These are phyloP conservation scores for Drosophila repleta DNA, from an alignment of 1,140 invertebrate species.

Conservation along the genomic window DNA sequence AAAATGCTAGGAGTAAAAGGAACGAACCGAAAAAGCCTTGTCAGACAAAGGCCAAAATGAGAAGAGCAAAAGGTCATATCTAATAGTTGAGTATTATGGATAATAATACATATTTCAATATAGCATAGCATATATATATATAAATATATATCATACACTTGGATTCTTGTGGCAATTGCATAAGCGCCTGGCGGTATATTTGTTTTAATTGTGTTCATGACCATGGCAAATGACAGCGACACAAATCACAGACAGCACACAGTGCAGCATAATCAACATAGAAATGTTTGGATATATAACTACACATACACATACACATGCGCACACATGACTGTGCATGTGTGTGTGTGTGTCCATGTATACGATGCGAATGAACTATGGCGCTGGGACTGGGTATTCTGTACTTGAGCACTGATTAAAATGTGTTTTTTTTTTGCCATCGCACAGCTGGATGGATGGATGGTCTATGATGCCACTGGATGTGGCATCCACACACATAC, in stretches of 20 bases:
- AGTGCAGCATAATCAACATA: conserved; percentile 64
- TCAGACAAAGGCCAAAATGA: no score
- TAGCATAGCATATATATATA: no score
- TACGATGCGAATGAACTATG: conserved; percentile 54
- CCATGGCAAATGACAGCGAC: conserved; percentile 55
- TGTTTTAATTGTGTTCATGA: conserved; percentile 75
- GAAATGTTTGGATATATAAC: conserved; percentile 37
- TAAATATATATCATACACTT: neutral
- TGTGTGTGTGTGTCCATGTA: conserved; percentile 12
- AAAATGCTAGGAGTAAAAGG: no score
- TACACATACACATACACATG: conserved; percentile 19
- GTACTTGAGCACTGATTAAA: conserved; percentile 81
- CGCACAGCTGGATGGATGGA: conserved; percentile 8
- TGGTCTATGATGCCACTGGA: conserved; percentile 37
- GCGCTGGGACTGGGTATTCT: conserved; percentile 44
- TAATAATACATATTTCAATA: no score
- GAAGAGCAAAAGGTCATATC: no score
- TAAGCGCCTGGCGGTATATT: conserved; percentile 24
- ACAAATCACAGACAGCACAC: conserved; percentile 42
- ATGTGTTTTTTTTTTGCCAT: conserved; percentile 51
- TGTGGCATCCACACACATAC: conserved; percentile 19
- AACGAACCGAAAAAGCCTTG: no score
- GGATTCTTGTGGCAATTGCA: conserved; percentile 30
- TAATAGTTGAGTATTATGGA: no score
- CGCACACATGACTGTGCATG: conserved; percentile 23